These are phyloP conservation scores for Aporrectodea caliginosa DNA, from an alignment of 1,140 invertebrate genomes.

Conservation along the genomic window DNA sequence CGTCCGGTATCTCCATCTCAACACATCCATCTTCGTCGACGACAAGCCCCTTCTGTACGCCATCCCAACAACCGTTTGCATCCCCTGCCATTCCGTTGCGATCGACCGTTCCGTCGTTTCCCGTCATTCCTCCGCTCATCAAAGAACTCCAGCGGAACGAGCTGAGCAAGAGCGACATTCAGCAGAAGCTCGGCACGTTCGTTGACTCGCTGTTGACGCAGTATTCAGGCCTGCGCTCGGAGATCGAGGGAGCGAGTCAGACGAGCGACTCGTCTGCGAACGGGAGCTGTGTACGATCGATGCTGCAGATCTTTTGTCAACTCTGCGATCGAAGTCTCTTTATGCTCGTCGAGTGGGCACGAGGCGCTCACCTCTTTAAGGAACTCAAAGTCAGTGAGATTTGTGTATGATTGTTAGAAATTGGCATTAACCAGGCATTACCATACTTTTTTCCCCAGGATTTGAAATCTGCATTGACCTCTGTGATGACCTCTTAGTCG, in stretches of 20 bases:
- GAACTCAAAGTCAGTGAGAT: slow-evolving; percentile 92
- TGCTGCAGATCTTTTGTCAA: slow-evolving; percentile 85
- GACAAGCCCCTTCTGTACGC: neutral
- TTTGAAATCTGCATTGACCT: too few species aligned
- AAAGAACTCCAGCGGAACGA: slow-evolving; percentile 46
- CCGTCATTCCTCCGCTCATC: slow-evolving; percentile 38
- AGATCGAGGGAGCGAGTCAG: neutral
- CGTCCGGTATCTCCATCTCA: neutral
- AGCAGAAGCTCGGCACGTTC: slow-evolving; percentile 49
- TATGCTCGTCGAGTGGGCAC: slow-evolving; percentile 96
- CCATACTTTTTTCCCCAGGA: too few species aligned
- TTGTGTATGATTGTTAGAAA: too few species aligned
- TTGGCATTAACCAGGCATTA: too few species aligned
- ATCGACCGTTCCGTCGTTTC: slow-evolving; percentile 33
- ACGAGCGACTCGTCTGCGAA: neutral
- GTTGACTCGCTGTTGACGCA: slow-evolving; percentile 31
- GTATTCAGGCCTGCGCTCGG: neutral
- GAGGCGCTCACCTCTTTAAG: slow-evolving; percentile 96
- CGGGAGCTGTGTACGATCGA: neutral
- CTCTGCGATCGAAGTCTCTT: slow-evolving; percentile 97
- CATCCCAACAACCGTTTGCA: neutral
- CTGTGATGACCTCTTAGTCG: too few species aligned
- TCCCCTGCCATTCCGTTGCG: neutral
- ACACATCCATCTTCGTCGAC: neutral
- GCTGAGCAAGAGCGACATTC: slow-evolving; percentile 46